Conservation (phyloP, 2,888 invertebrate genomes). For the Tipula helvola region DNA sequence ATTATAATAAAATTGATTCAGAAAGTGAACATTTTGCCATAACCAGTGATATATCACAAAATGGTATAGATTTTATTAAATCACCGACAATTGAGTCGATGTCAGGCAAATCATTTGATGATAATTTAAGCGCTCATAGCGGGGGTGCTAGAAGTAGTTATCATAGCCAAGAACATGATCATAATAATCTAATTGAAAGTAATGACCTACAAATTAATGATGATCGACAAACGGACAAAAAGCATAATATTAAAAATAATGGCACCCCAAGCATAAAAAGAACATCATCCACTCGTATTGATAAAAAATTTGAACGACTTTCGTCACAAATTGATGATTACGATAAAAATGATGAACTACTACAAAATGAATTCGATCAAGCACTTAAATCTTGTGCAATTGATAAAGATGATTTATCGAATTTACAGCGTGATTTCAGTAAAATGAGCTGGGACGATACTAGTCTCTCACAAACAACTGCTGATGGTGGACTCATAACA, state of each 20-base stretch:
- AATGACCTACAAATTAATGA: background rate
- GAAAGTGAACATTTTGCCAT: conserved; percentile 36
- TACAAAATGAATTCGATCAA: conserved; percentile 29
- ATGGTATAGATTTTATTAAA: conserved; percentile 31
- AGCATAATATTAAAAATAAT: background rate
- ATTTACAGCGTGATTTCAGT: conserved; percentile 33
- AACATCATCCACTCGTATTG: conserved; percentile 26
- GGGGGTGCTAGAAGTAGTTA: conserved; percentile 12
- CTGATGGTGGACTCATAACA: conserved; percentile 32
- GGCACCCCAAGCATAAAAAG: background rate
- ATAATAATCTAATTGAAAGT: background rate
- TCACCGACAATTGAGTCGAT: conserved; percentile 35
- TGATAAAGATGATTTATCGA: conserved; percentile 32
- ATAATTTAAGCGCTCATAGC: conserved; percentile 28
- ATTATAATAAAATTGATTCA: conserved; percentile 25
- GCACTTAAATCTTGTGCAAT: conserved; percentile 19
- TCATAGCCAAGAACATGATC: conserved; percentile 7
- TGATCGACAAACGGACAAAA: background rate
- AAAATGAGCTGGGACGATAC: conserved; percentile 36
- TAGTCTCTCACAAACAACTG: conserved; percentile 32
- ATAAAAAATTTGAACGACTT: conserved; percentile 31
- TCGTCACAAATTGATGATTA: conserved; percentile 26
- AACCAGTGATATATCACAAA: conserved; percentile 29
- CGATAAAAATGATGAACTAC: conserved; percentile 22
- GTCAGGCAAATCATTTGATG: conserved; percentile 35